Percentiles rank a stretch among this genome's conserved stretches.
Evolutionary conservation across 1,140 invertebrate species (phyloP).

Genomic region (Drosophila busckii): DNA sequence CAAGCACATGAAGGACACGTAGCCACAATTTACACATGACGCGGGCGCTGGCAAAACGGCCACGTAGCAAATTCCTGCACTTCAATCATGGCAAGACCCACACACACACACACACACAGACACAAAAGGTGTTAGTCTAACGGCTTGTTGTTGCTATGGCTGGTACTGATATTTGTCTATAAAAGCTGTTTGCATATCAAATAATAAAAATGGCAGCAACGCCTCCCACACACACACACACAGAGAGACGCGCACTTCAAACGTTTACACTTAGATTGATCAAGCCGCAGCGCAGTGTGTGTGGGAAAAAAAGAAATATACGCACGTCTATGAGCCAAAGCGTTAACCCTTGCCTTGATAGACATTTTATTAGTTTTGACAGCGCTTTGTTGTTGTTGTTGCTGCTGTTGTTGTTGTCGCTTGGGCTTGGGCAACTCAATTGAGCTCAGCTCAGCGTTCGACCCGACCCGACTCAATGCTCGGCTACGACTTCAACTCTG

Average conservation of each 20-base stretch:
- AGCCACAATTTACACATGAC: conserved; percentile 65
- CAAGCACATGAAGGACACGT: conserved; percentile 48
- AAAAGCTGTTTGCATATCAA: conserved; percentile 67
- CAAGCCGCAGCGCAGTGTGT: too few relatives aligned
- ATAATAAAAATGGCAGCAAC: conserved; percentile 59
- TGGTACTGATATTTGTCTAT: conserved; percentile 12
- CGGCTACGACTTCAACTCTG: conserved; percentile 32
- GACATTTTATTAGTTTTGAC: conserved; percentile 78
- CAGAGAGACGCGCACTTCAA: conserved; percentile 67
- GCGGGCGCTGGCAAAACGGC: conserved; percentile 23
- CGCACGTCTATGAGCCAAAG: conserved; percentile 6
- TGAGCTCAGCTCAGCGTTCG: too few relatives aligned
- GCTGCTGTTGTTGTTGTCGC: too few relatives aligned
- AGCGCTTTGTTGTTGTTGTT: conserved; percentile 67
- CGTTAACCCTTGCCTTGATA: conserved; percentile 55
- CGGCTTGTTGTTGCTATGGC: conserved; percentile 14
- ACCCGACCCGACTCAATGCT: conserved; percentile 25
- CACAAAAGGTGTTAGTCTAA: neutral
- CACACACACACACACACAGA: too few relatives aligned
- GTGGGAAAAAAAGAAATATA: conserved; percentile 16
- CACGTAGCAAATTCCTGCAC: conserved; percentile 52
- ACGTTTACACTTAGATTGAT: conserved; percentile 48
- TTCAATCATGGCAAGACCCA: conserved; percentile 36
- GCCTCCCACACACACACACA: conserved; percentile 31
- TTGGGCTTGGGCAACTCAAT: conserved; percentile 19